Evolutionary conservation across 2,888 invertebrate species (phyloP).

Genomic region (Rotaria socialis): DNA sequence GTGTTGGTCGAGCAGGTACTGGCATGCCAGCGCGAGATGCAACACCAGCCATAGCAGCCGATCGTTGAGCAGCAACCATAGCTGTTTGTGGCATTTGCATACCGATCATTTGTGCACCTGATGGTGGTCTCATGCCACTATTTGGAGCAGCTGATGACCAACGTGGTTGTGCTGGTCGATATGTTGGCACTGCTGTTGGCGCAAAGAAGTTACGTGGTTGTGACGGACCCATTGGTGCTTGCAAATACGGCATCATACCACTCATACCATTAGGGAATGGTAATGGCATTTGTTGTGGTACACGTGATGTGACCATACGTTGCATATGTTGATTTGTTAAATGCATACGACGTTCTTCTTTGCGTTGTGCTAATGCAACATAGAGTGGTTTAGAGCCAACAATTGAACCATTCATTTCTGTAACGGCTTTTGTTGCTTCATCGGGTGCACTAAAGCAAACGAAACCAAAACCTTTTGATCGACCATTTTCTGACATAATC

Average conservation of each 20-base stretch:
- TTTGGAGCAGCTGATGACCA: background rate
- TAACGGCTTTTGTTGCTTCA: conserved; percentile 68
- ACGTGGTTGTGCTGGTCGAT: conserved; percentile 1
- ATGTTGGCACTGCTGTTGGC: background rate
- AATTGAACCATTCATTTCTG: conserved; percentile 46
- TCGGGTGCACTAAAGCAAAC: conserved; percentile 96
- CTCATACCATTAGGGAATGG: conserved; percentile 35
- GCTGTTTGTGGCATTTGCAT: background rate
- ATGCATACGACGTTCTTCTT: conserved; percentile 84
- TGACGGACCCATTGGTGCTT: conserved; percentile 28
- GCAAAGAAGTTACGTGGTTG: conserved; percentile 41
- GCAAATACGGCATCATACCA: background rate
- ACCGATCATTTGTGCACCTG: background rate
- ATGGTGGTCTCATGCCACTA: background rate
- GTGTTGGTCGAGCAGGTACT: background rate
- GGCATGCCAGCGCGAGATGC: background rate
- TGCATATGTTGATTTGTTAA: conserved; percentile 46
- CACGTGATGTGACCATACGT: conserved; percentile 40
- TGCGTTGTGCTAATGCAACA: conserved; percentile 96
- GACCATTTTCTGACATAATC: conserved; percentile 63
- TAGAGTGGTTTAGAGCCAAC: conserved; percentile 65
- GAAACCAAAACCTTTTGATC: conserved; percentile 85
- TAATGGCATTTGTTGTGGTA: conserved; percentile 39
- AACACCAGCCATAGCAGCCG: background rate
- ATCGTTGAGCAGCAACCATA: conserved; percentile 9